These are phyloP conservation scores for Takifugu bimaculatus DNA, from an alignment of 2,113 vertebrate species.

Conservation along the genomic window DNA sequence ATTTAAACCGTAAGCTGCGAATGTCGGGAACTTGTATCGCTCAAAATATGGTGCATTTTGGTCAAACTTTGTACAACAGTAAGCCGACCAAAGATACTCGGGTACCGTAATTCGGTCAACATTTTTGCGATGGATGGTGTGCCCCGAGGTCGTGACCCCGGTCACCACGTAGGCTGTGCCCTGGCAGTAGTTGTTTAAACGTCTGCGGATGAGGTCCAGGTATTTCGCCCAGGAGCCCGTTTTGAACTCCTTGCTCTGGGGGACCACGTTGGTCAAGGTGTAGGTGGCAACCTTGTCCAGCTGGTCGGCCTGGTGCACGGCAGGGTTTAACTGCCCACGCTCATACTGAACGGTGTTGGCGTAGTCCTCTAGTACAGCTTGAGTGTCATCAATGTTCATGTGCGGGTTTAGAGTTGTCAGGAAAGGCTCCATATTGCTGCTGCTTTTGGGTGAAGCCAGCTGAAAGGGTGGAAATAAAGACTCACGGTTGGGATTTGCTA, in stretches of 20 bases:
- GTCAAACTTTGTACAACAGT: slow-evolving; percentile 69
- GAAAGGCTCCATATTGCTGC: slow-evolving; percentile 73
- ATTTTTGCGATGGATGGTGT: slow-evolving; percentile 67
- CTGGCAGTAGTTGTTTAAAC: slow-evolving; percentile 72
- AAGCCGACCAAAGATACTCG: slow-evolving; percentile 69
- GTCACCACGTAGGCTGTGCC: slow-evolving; percentile 65
- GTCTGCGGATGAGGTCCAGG: slow-evolving; percentile 62
- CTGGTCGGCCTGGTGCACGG: slow-evolving; percentile 68
- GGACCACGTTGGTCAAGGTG: slow-evolving; percentile 70
- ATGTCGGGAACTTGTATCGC: slow-evolving; percentile 72
- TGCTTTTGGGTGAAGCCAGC: slow-evolving; percentile 67
- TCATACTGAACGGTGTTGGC: slow-evolving; percentile 66
- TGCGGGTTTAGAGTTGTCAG: slow-evolving; percentile 62
- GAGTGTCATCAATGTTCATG: slow-evolving; percentile 73
- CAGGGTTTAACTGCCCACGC: slow-evolving; percentile 66
- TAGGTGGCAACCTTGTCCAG: slow-evolving; percentile 72
- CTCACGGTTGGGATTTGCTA: no score
- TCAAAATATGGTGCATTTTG: slow-evolving; percentile 68
- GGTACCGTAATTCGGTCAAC: slow-evolving; percentile 62
- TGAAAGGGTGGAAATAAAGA: slow-evolving; percentile 4
- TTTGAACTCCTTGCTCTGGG: slow-evolving; percentile 71
- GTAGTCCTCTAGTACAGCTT: slow-evolving; percentile 71
- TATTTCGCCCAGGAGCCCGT: slow-evolving; percentile 72
- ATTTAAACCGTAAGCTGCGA: slow-evolving; percentile 64
- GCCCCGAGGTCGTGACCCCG: slow-evolving; percentile 64